These are phyloP conservation scores for Phodopus roborovskii DNA, from an alignment of 2,113 vertebrate species.

Conservation along the genomic window DNA sequence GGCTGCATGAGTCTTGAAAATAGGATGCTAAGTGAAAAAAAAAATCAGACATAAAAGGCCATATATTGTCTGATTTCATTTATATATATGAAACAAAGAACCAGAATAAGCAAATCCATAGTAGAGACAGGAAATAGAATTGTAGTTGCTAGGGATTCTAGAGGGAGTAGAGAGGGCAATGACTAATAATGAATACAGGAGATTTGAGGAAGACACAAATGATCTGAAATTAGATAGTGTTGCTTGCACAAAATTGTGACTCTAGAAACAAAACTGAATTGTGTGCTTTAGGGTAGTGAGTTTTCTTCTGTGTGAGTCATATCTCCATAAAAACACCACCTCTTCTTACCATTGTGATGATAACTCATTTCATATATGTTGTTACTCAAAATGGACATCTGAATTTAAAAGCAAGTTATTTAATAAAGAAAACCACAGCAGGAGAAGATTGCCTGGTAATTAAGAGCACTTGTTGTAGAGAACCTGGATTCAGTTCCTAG, in stretches of 20 bases:
- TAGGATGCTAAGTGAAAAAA: background rate
- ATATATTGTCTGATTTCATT: background rate
- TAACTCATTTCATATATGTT: background rate
- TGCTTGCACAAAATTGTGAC: background rate
- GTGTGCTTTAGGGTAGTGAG: background rate
- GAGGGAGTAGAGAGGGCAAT: no score
- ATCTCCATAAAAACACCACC: background rate
- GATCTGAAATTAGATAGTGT: background rate
- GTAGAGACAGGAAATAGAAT: background rate
- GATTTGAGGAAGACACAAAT: background rate
- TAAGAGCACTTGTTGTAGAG: background rate
- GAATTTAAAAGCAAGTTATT: slow-evolving; percentile 27
- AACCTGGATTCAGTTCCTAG: background rate
- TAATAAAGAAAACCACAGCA: background rate
- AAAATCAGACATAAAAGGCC: background rate
- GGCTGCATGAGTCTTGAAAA: background rate
- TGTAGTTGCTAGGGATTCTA: background rate
- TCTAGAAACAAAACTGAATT: background rate
- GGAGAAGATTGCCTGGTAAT: background rate
- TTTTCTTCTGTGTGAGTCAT: background rate
- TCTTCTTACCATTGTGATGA: background rate
- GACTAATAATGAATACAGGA: background rate
- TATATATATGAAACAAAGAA: background rate
- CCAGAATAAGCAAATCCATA: background rate
- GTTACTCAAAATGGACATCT: background rate